Percentiles rank a stretch among this genome's conserved stretches.
Evolutionary conservation across 2,797 vertebrate species (phyloP).

Genomic region (Amblyraja radiata): DNA sequence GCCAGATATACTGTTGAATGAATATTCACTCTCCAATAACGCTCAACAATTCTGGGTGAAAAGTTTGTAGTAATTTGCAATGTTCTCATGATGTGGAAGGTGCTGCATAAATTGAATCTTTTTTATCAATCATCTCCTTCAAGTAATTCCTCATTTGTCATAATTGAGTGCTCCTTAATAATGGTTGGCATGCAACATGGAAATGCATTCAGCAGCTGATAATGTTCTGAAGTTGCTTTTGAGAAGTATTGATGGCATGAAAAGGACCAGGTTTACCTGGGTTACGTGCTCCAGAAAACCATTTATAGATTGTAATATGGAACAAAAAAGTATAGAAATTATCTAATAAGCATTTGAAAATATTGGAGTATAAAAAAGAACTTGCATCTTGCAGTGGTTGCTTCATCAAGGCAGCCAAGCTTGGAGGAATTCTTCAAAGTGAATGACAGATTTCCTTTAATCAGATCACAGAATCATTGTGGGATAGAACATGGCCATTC

Average conservation of each 20-base stretch:
- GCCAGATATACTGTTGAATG: neutral
- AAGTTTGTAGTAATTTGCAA: neutral
- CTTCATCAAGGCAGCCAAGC: neutral
- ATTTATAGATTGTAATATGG: too few relatives aligned
- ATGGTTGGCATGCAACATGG: neutral
- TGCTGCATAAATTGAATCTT: neutral
- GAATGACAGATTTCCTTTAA: neutral
- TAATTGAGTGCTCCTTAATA: neutral
- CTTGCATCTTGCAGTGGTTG: neutral
- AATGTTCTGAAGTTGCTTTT: neutral
- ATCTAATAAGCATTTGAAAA: neutral
- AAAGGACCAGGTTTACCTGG: neutral
- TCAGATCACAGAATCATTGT: too few relatives aligned
- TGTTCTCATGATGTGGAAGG: neutral
- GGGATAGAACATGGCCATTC: too few relatives aligned
- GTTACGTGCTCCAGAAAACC: too few relatives aligned
- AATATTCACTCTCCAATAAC: neutral
- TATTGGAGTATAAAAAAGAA: neutral
- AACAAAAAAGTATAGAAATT: neutral
- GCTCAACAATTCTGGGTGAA: neutral
- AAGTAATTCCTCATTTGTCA: neutral
- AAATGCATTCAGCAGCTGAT: conserved; percentile 10
- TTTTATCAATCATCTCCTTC: neutral
- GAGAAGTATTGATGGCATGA: neutral
- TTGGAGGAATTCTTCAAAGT: neutral